Evolutionary conservation across 2,888 invertebrate genomes (phyloP).

Genomic region (Agrotis clavis): DNA sequence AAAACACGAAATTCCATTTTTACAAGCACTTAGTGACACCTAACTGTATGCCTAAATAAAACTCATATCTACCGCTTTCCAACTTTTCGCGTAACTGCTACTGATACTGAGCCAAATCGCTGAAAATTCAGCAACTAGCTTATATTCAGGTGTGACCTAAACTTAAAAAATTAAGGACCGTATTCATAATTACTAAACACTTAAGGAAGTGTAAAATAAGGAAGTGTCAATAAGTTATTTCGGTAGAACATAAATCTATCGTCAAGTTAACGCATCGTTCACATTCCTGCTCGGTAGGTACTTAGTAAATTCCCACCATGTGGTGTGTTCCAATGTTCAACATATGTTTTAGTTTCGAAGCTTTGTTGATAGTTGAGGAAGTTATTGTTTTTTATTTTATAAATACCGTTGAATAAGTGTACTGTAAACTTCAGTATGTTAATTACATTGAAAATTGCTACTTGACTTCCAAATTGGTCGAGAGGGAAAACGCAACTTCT

Average conservation of each 20-base stretch:
- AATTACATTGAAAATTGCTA: neutral
- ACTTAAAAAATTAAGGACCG: no score
- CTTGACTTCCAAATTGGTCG: neutral
- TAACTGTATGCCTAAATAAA: no score
- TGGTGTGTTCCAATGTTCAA: constrained; percentile 48
- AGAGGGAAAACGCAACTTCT: neutral
- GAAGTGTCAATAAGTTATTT: constrained; percentile 63
- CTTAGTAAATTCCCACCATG: constrained; percentile 54
- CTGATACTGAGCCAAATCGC: no score
- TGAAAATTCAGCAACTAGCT: no score
- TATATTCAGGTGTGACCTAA: no score
- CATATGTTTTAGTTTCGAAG: constrained; percentile 45
- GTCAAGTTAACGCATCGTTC: constrained; percentile 49
- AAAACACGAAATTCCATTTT: no score
- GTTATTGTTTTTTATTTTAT: constrained; percentile 33
- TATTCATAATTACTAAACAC: constrained; percentile 18
- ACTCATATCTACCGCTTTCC: no score
- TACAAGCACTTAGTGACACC: no score
- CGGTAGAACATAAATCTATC: constrained; percentile 65
- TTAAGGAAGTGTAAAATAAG: constrained; percentile 63
- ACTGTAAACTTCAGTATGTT: neutral
- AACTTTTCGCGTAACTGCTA: no score
- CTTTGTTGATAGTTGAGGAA: constrained; percentile 15
- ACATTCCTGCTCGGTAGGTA: constrained; percentile 25
- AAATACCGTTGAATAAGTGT: neutral